These are phyloP conservation scores for Enteromius radiatus DNA, from an alignment of 2,797 vertebrate species.

Conservation along the genomic window DNA sequence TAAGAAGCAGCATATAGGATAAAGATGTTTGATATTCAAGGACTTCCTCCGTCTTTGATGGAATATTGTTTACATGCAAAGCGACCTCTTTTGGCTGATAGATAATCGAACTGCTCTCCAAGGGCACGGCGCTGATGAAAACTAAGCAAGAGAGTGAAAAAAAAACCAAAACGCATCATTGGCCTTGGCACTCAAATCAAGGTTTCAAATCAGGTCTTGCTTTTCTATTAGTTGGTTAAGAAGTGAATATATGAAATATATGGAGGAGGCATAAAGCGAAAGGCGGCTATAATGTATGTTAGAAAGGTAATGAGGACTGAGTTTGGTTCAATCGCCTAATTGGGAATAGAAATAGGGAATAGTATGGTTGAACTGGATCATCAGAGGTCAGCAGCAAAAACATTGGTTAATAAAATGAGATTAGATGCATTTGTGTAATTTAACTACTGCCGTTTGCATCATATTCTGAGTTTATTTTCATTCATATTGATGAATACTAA, in stretches of 20 bases:
- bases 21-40: slow-evolving; percentile 49
- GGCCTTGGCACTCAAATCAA: slow-evolving; percentile 17
- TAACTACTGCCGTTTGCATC: too few relatives aligned
- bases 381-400: too few relatives aligned
- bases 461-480: too few relatives aligned
- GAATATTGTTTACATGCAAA: slow-evolving; percentile 58
- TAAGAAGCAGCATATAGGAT: background rate
- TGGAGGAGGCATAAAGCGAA: background rate
- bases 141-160: slow-evolving; percentile 37
- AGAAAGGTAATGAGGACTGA: background rate
- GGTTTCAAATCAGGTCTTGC: background rate
- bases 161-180: slow-evolving; percentile 17
- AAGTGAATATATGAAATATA: background rate
- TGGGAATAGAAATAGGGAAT: background rate
- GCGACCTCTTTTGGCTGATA: slow-evolving; percentile 51
- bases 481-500: too few relatives aligned
- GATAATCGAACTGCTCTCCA: slow-evolving; percentile 53
- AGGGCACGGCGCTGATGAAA: slow-evolving; percentile 49
- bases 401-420: too few relatives aligned
- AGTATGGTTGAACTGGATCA: too few relatives aligned
- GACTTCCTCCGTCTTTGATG: slow-evolving; percentile 44
- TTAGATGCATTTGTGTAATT: too few relatives aligned
- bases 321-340: background rate
- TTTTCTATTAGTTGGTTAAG: background rate
- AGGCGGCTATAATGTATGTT: background rate